Base-by-base conservation (phyloP, 2,113 vertebrate genomes). In the Zapornia atra region DNA sequence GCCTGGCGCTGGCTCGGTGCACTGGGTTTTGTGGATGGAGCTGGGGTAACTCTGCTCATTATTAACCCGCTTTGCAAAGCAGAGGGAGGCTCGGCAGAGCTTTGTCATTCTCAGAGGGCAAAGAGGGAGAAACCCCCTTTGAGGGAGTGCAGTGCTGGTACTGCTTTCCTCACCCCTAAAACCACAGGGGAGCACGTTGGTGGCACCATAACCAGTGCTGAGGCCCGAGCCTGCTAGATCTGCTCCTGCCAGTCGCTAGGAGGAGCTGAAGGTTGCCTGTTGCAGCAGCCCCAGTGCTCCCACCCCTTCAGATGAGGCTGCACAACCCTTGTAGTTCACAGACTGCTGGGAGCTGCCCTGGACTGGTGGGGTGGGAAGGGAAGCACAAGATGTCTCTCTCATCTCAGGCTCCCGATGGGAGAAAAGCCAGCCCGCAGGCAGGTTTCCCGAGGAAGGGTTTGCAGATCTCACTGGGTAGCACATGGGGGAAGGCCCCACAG, bases 241-340 rank as follows among this genome's bases (percentile, higher is more conserved):
- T 15, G 12, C 77, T 95, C 48, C 44, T 6, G 28, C 33, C 80
- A 11, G 79, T 80, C 97, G 68, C 97, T 96, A 97, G 97, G 94
- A 96, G 97, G 95, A 91, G 91, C 96, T 96, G 94, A 91, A 97
- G 96, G 71, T 94, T 29, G 2, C 4, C 38, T 0, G 0, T 48
- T 72, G 54, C 44, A 61, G 86, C 38, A 59, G 77, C 61, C 57
- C 28, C 0, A 0, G 29, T 0, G 1, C 64, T 93, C 60, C 68
- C 31, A 2, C 40, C 48, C n/a, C 29, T 54, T 66, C 60, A 15
- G 61, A 70, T 53, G 56, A 51, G 34, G 17, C 88, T 71, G 77
- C 48, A 25, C 56, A 71, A 73, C 48, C 21, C 56, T 65, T 46
- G 44, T 46, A 8, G 18, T 46, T 46, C 44, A 18, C 73, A 56